Conservation (phyloP, 2,888 invertebrate species). For the Branchipolynoe longqiensis region DNA sequence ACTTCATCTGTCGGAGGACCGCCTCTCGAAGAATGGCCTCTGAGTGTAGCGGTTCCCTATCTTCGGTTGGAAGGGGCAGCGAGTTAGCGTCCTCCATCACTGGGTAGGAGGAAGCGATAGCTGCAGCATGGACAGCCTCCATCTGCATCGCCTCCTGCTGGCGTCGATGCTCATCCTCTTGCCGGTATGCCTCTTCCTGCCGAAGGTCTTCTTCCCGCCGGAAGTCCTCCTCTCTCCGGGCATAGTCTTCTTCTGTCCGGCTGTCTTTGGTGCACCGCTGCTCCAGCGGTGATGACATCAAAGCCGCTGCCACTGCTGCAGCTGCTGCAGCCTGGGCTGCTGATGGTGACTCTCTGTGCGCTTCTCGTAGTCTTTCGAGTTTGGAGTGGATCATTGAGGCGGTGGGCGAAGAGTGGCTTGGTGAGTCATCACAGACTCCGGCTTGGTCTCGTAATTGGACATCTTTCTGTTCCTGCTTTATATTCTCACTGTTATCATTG, state of each 20-base stretch:
- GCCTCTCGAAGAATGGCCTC: slow-evolving; percentile 39
- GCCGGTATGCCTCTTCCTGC: neutral
- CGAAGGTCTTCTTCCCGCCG: neutral
- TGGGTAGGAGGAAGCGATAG: neutral
- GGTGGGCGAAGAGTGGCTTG: too few relatives aligned
- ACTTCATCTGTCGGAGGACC: slow-evolving; percentile 34
- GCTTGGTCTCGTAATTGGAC: neutral
- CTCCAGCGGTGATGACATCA: neutral
- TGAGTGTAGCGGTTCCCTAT: too few relatives aligned
- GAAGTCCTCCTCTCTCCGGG: neutral
- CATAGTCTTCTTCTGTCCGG: slow-evolving; percentile 15
- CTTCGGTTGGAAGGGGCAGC: neutral
- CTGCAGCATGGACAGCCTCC: slow-evolving; percentile 15
- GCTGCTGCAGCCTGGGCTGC: neutral
- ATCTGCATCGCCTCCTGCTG: neutral
- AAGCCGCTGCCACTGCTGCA: neutral
- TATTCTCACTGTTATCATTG: neutral
- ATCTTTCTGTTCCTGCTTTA: neutral
- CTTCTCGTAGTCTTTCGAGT: neutral
- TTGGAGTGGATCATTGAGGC: neutral
- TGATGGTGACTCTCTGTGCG: too few relatives aligned
- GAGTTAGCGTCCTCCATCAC: slow-evolving; percentile 28
- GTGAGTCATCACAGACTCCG: too few relatives aligned
- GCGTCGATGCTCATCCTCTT: neutral
- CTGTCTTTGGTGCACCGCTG: neutral